phyloP scores from a whole-genome alignment of 1,140 invertebrate species.

The Dendrolimus kikuchii region DNA sequence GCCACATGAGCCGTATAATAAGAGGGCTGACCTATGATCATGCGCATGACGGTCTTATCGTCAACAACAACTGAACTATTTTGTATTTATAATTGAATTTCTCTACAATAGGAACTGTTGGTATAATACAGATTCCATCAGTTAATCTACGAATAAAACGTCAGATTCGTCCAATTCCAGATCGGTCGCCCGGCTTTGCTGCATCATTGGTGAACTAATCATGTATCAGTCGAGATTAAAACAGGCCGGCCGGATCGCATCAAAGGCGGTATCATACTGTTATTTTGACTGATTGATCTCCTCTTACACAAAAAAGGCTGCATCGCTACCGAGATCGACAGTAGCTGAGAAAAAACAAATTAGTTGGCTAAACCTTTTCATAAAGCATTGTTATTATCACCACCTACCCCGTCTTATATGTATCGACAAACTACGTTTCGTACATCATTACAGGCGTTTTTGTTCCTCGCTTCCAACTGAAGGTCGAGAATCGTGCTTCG shows the following conservation, averaged over 20 bases:
- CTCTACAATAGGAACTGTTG: constrained; percentile 6
- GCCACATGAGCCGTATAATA: too few species aligned
- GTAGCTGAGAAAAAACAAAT: constrained; percentile 72
- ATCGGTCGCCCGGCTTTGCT: constrained; percentile 61
- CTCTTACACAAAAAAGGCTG: constrained; percentile 63
- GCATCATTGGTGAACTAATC: constrained; percentile 69
- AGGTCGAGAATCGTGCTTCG: constrained; percentile 4
- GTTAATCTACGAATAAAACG: constrained; percentile 41
- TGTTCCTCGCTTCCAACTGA: background rate
- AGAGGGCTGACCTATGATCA: too few species aligned
- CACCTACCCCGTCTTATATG: constrained; percentile 49
- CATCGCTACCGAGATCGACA: constrained; percentile 69
- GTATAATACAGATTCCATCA: constrained; percentile 19
- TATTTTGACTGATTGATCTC: constrained; percentile 73
- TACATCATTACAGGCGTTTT: background rate
- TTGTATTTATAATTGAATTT: constrained; percentile 5
- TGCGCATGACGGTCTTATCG: too few species aligned
- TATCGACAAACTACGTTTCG: constrained; percentile 11
- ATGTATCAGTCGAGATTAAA: constrained; percentile 68
- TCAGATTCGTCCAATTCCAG: constrained; percentile 54
- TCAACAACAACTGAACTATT: background rate
- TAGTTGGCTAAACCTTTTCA: constrained; percentile 71
- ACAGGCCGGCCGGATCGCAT: constrained; percentile 63
- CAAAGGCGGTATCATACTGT: constrained; percentile 72
- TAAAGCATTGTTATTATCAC: constrained; percentile 68